Percentiles rank a stretch among this genome's conserved stretches.
Conservation (phyloP, 2,797 vertebrate genomes). For the Lepus townsendii region DNA sequence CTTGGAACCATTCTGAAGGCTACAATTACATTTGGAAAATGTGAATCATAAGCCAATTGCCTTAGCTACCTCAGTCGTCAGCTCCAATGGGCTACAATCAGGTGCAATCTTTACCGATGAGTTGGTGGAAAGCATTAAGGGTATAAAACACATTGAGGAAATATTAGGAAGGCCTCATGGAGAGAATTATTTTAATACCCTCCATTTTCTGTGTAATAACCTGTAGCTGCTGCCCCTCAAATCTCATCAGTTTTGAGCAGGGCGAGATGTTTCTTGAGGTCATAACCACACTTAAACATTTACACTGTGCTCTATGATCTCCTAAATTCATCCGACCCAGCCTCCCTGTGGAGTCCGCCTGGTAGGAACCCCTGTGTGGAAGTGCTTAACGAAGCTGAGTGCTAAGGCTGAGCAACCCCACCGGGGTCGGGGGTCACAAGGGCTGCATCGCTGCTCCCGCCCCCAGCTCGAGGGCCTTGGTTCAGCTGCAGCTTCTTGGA, state of each 20-base stretch:
- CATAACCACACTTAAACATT: conserved; percentile 55
- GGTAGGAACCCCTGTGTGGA: not conserved
- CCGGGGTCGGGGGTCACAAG: not conserved
- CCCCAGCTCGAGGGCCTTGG: not conserved
- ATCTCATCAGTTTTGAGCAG: conserved; percentile 60
- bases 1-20: not conserved
- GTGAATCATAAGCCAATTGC: conserved; percentile 39
- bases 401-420: not conserved
- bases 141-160: conserved; percentile 67
- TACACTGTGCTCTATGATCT: not conserved
- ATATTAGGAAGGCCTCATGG: conserved; percentile 59
- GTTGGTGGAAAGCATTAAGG: conserved; percentile 46
- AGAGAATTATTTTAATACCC: conserved; percentile 62
- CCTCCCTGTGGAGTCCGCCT: not conserved
- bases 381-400: not conserved
- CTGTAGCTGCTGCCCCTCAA: conserved; percentile 40
- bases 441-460: not conserved
- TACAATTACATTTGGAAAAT: conserved; percentile 23
- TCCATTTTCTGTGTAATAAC: conserved; percentile 70
- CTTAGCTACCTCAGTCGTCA: conserved; percentile 26
- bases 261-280: conserved; percentile 50
- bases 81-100: conserved; percentile 61
- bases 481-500: not conserved
- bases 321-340: not conserved
- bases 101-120: conserved; percentile 33